Base-by-base conservation (phyloP, 30 jellyfish, hydroid and myxozoan species). In the Haliclystus octoradiatus region DNA sequence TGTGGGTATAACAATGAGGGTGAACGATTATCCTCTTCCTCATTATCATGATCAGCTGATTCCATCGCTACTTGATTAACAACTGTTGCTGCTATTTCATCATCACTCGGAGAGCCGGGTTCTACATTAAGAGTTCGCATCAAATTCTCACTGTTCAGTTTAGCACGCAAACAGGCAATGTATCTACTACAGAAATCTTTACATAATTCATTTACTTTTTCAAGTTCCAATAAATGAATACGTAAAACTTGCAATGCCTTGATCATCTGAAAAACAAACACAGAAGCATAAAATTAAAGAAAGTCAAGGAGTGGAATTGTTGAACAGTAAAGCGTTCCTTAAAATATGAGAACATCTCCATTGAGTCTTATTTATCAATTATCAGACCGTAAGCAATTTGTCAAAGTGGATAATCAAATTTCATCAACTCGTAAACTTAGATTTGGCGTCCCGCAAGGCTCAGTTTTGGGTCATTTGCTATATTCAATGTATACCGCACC, bases 161-260 rank as follows among this genome's bases (percentile, higher is more conserved):
- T 88, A 3, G 92, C 97, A 57, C 74, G 73, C 78, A 88, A 46
- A 53, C 97, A 88, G 23, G 97, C 93, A 57, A 88, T 88, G 60
- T 88, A 88, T 50, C 97, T 52, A 63, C 86, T 80, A 66, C 97
- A 88, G 70, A 88, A 88, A 64, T 88, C 97, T 62, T 88, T 88
- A 77, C 97, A 88, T 28, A 88, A 52, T 50, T 88, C 97, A 51
- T 88, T 88, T 25, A 88, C 97, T 66, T 88, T 88, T 53, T 81
- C 97, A 78, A 88, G 86, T 60, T 88, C 97, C 31, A 88, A 77
- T 47, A 88, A 50, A 50, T 88, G 97, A 24, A 88, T 81, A 35
- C 95, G 34, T 69, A 88, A 70, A 22, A 88, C 97, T 57, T 88
- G 97, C 1, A 88, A 78, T 27, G 97, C 83, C 35, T 88, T 88